Conservation (phyloP, 2,797 vertebrate genomes). For the Fistularia tabacaria region DNA sequence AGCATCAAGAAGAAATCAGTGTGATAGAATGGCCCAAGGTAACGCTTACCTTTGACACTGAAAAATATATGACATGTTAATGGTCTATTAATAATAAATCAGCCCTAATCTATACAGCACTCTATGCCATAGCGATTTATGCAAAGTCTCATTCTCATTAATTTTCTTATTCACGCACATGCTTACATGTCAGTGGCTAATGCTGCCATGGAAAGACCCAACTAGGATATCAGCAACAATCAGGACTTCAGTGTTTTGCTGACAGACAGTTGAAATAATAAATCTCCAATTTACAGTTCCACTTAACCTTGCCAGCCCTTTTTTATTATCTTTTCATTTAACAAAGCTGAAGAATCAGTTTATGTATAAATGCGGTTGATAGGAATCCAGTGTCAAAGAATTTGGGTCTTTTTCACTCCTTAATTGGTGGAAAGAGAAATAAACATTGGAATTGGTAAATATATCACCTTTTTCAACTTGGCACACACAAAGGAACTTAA, state of each 20-base stretch:
- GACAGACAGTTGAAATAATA: too few species aligned
- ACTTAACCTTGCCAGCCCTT: too few species aligned
- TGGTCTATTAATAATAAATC: slow-evolving; percentile 19
- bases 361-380: slow-evolving; percentile 43
- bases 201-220: too few species aligned
- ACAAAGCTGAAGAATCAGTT: neutral
- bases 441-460: slow-evolving; percentile 51
- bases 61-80: slow-evolving; percentile 43
- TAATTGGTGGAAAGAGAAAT: slow-evolving; percentile 54
- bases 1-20: slow-evolving; percentile 24
- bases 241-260: too few species aligned
- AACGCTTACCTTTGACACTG: slow-evolving; percentile 36
- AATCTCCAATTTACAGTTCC: too few species aligned
- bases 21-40: slow-evolving; percentile 44
- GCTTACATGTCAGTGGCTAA: too few species aligned
- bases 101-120: neutral
- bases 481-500: slow-evolving; percentile 42
- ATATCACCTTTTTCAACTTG: slow-evolving; percentile 44
- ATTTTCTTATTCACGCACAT: too few species aligned
- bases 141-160: too few species aligned
- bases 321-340: too few species aligned
- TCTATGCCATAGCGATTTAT: too few species aligned
- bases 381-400: slow-evolving; percentile 45
- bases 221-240: too few species aligned
- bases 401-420: slow-evolving; percentile 40